Evolutionary conservation across 2,113 vertebrate genomes (phyloP).

Genomic region (Atlantisia rogersi): DNA sequence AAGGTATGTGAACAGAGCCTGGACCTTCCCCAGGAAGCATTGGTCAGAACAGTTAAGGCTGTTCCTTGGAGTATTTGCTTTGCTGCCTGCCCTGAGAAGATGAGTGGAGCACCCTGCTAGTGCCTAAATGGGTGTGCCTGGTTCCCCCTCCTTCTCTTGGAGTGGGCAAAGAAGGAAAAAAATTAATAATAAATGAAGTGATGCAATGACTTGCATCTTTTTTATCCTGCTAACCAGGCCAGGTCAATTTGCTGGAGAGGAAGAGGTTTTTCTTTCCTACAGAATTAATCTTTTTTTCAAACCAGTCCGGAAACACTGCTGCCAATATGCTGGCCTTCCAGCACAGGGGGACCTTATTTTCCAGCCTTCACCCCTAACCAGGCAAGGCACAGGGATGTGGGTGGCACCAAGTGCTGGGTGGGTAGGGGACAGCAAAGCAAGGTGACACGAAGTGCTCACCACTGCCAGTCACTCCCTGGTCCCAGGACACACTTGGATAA

Average conservation of each 20-base stretch:
- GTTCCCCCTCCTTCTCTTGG: neutral
- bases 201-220: neutral
- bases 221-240: neutral
- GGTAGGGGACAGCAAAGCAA: neutral
- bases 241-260: neutral
- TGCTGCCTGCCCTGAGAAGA: neutral
- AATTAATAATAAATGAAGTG: neutral
- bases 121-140: neutral
- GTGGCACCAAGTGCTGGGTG: neutral
- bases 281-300: neutral
- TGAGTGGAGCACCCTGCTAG: neutral
- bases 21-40: neutral
- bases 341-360: neutral
- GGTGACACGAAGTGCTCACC: too few relatives aligned
- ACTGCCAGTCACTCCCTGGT: too few relatives aligned
- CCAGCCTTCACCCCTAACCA: neutral
- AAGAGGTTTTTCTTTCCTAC: neutral
- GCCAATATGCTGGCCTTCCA: neutral
- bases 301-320: neutral
- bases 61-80: neutral
- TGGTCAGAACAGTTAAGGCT: neutral
- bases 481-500: neutral
- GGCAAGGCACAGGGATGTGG: accelerated
- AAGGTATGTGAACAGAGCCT: neutral
- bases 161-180: neutral